Evolutionary conservation across 2,888 invertebrate genomes (phyloP).

Genomic region (Leptinotarsa peninsularis): DNA sequence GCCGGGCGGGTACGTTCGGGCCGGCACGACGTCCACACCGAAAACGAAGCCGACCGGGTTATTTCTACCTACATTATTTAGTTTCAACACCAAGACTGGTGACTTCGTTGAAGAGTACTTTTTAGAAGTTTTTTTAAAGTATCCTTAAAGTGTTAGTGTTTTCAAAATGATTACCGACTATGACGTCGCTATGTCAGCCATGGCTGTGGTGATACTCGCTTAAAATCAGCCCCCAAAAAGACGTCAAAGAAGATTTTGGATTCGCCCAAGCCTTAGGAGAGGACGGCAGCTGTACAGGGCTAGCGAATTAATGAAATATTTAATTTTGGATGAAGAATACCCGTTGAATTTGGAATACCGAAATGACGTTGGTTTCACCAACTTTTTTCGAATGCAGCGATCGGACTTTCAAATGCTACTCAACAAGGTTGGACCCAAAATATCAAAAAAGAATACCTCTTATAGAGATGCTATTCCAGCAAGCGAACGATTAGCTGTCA

Average conservation of each 20-base stretch:
- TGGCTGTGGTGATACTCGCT: too few species aligned
- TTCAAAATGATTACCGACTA: too few species aligned
- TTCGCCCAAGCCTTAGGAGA: constrained; percentile 16
- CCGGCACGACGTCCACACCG: too few species aligned
- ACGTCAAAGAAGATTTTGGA: constrained; percentile 18
- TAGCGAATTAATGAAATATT: constrained; percentile 16
- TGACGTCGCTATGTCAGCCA: too few species aligned
- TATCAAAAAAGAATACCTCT: constrained; percentile 19
- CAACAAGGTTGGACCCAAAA: constrained; percentile 19
- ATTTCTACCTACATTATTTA: too few species aligned
- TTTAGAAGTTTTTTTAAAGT: too few species aligned
- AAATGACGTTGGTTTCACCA: constrained; percentile 20
- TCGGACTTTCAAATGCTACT: constrained; percentile 11
- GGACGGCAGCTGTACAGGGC: constrained; percentile 16
- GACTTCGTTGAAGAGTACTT: too few species aligned
- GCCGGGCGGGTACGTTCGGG: too few species aligned
- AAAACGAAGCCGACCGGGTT: too few species aligned
- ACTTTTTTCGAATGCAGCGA: constrained; percentile 21
- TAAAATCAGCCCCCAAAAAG: neutral
- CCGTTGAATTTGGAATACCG: constrained; percentile 22
- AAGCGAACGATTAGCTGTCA: constrained; percentile 24
- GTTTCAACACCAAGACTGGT: too few species aligned
- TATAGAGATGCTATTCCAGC: constrained; percentile 27
- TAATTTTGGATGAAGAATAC: constrained; percentile 20
- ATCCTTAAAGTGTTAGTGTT: too few species aligned